Conservation (phyloP, 2,888 invertebrate species). For the Vanessa cardui region DNA sequence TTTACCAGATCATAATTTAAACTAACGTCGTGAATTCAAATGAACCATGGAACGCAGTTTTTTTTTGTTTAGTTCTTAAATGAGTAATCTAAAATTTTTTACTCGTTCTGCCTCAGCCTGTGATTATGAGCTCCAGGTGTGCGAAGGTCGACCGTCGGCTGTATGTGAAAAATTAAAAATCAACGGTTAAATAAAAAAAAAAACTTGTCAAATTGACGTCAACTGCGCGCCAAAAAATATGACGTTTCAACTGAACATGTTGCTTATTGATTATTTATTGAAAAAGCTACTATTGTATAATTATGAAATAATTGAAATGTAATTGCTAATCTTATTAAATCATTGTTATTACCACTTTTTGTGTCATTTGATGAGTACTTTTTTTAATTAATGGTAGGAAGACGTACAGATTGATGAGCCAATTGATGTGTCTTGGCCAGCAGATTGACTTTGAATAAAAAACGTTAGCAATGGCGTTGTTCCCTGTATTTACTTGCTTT, state of each 20-base stretch:
- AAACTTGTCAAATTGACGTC: background rate
- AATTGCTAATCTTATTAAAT: background rate
- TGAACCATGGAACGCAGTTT: background rate
- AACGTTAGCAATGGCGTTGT: too few species aligned
- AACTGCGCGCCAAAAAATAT: background rate
- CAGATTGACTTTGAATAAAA: too few species aligned
- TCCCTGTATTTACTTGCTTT: too few species aligned
- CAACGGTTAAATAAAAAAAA: background rate
- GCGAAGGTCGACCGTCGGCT: background rate
- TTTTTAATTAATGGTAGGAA: too few species aligned
- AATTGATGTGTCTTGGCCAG: too few species aligned
- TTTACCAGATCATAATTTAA: conserved; percentile 2
- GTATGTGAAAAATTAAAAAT: background rate
- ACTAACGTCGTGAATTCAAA: conserved; percentile 1
- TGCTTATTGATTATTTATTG: background rate
- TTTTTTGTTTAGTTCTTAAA: background rate
- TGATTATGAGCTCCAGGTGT: background rate
- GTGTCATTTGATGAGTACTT: too few species aligned
- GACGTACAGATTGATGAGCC: too few species aligned
- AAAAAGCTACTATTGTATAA: background rate
- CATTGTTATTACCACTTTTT: background rate
- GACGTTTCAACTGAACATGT: background rate
- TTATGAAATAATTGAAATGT: background rate
- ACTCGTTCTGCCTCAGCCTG: background rate
- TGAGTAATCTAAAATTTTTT: conserved; percentile 3